Percentiles rank a stretch among this genome's conserved stretches.
phyloP scores from a whole-genome alignment of 2,797 vertebrate genomes.

The Bradypodion ventrale region DNA sequence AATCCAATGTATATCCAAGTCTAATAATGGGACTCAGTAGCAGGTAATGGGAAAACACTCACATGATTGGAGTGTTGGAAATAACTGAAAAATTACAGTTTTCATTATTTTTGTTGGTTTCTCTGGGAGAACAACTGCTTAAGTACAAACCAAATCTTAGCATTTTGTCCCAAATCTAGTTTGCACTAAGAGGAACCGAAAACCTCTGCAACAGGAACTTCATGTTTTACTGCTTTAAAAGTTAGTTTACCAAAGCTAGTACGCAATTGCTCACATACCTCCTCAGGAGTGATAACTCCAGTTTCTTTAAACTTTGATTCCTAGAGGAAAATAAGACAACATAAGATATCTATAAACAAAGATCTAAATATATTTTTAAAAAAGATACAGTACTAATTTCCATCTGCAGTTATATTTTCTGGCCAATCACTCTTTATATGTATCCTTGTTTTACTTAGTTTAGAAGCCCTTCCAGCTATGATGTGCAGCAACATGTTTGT shows the following conservation, averaged over 20 bases:
- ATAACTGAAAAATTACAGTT: background rate
- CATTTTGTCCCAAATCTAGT: background rate
- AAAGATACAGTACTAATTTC: background rate
- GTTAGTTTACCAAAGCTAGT: background rate
- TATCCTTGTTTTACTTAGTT: background rate
- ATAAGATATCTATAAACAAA: slow-evolving; percentile 6
- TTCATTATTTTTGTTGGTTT: background rate
- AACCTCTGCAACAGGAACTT: background rate
- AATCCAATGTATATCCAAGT: background rate
- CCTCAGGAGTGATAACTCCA: slow-evolving; percentile 97
- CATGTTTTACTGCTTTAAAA: background rate
- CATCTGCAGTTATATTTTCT: background rate
- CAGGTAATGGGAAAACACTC: background rate
- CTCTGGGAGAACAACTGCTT: background rate
- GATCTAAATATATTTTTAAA: background rate
- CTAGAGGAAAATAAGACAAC: slow-evolving; percentile 71
- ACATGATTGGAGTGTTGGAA: background rate
- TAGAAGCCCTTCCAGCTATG: background rate
- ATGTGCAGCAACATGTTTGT: background rate
- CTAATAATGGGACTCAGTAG: background rate
- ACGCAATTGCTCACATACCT: slow-evolving; percentile 78
- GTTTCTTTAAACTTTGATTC: slow-evolving; percentile 99
- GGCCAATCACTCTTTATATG: background rate
- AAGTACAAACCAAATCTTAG: background rate
- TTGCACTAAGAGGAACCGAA: background rate